A percentile compares a stretch with the other conserved stretches of the same genome.
Conservation (phyloP, 2,888 invertebrate genomes). For the Pachydiplax longipennis region DNA sequence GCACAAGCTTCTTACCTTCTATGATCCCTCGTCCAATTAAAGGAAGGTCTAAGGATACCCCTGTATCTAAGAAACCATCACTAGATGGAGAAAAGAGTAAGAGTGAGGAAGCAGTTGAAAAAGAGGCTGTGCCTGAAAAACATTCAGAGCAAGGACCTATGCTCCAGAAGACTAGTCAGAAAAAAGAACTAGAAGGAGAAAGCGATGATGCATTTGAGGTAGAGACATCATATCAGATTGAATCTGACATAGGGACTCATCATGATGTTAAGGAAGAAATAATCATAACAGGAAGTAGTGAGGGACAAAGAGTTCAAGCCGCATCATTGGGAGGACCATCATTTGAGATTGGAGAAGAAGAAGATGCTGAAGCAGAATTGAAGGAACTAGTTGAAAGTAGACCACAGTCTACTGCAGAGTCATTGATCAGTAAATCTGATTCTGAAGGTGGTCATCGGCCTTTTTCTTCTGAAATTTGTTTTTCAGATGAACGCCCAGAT, state of each 20-base stretch:
- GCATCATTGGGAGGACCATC: slow-evolving; percentile 56
- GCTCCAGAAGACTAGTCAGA: not conserved
- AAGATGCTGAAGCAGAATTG: slow-evolving; percentile 61
- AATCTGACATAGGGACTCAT: slow-evolving; percentile 61
- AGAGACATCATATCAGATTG: slow-evolving; percentile 60
- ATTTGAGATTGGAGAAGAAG: slow-evolving; percentile 57
- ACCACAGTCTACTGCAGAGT: slow-evolving; percentile 54
- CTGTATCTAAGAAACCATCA: slow-evolving; percentile 20
- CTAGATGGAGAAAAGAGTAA: slow-evolving; percentile 7
- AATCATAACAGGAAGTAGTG: slow-evolving; percentile 52
- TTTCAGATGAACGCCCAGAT: slow-evolving; percentile 59
- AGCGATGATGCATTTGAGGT: slow-evolving; percentile 61
- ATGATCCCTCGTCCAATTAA: slow-evolving; percentile 50
- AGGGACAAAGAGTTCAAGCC: slow-evolving; percentile 51
- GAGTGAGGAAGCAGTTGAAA: slow-evolving; percentile 56
- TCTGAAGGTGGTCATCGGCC: slow-evolving; percentile 57
- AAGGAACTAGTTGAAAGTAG: slow-evolving; percentile 62
- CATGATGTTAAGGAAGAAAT: slow-evolving; percentile 59
- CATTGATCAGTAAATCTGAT: slow-evolving; percentile 57
- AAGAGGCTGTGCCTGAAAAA: slow-evolving; percentile 55
- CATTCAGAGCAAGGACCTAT: slow-evolving; percentile 57
- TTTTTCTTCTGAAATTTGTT: slow-evolving; percentile 55
- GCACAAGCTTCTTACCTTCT: slow-evolving; percentile 59
- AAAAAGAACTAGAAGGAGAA: slow-evolving; percentile 57
- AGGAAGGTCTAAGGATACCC: slow-evolving; percentile 46